Conservation (phyloP, 2,113 vertebrate genomes). For the Carettochelys insculpta region DNA sequence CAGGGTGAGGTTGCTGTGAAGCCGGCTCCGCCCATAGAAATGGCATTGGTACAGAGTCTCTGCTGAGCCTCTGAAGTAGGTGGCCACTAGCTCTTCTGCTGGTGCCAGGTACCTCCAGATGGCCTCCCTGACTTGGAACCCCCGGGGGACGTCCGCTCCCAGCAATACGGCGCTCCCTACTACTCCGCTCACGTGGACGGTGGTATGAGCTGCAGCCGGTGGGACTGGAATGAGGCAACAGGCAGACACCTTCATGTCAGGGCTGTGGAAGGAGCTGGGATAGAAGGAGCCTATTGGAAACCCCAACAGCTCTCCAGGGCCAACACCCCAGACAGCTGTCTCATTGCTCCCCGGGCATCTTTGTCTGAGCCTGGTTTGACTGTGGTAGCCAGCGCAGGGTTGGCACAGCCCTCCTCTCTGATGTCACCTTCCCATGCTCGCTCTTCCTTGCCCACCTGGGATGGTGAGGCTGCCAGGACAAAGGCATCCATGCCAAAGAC, state of each 20-base stretch:
- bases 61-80: slow-evolving; percentile 34
- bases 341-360: background rate
- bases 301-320: background rate
- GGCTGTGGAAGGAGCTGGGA: no score
- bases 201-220: background rate
- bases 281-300: background rate
- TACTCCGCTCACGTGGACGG: slow-evolving; percentile 34
- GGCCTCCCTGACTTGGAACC: slow-evolving; percentile 62
- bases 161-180: slow-evolving; percentile 24
- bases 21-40: slow-evolving; percentile 61
- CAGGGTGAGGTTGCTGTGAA: slow-evolving; percentile 64
- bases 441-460: background rate
- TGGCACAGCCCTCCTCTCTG: background rate
- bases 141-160: background rate
- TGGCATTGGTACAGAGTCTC: slow-evolving; percentile 62
- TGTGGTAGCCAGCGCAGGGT: background rate
- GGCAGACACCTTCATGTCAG: background rate
- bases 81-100: slow-evolving; percentile 63
- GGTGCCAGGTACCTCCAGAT: slow-evolving; percentile 64
- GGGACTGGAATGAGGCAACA: background rate
- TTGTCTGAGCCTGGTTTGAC: background rate
- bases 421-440: background rate
- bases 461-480: background rate
- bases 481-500: background rate
- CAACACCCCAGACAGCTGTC: background rate